Base-by-base conservation (phyloP, 2,888 invertebrate genomes). In the Stegophylla sp. region DNA sequence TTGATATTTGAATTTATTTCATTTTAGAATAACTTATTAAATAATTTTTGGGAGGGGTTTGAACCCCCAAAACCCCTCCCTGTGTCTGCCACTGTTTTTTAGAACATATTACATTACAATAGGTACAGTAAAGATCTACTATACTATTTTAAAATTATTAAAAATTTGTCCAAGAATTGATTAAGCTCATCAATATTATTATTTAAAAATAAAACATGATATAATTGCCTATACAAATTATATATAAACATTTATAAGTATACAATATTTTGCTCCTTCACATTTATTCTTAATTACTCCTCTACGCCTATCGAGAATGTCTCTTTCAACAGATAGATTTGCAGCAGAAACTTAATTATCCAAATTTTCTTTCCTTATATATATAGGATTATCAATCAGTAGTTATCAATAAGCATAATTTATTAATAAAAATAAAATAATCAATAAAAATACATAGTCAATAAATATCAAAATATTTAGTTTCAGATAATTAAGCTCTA, bases 231-330 rank as follows among this genome's bases (percentile, higher is more conserved):
- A 67, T 17, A 75, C 23, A 69, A n/a, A n/a, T n/a, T 41, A 61
- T 45, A 56, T 12, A 76, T 43, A 67, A 66, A 43, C 15, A 69
- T 51, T 17, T 63, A 43, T 13, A 77, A 15, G 9, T 15, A 61
- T 13, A 51, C 26, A 79, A 63, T 51, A 79, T 79, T 71, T 76
- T 79, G 79, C 79, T 69, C 79, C 79, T 79, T 79, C 79, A 79
- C 69, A 79, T 79, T 71, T 59, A 61, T 69, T 48, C 34, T 43
- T 45, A 67, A 69, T 77, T 79, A 79, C 79, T 79, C 79, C 79
- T 79, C 79, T 48, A 53, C 26, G 79, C 79, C 79, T 79, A 79
- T 79, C 79, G 79, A 79, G 79, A 79, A 79, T 79, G 79, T 79
- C 79, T 79, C 53, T 79, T 71, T 79, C 20, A 77, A 77, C 77